These are phyloP conservation scores for Catalaphyllia jardinei DNA, from an alignment of 64 coral and sea anemone species.

Conservation along the genomic window DNA sequence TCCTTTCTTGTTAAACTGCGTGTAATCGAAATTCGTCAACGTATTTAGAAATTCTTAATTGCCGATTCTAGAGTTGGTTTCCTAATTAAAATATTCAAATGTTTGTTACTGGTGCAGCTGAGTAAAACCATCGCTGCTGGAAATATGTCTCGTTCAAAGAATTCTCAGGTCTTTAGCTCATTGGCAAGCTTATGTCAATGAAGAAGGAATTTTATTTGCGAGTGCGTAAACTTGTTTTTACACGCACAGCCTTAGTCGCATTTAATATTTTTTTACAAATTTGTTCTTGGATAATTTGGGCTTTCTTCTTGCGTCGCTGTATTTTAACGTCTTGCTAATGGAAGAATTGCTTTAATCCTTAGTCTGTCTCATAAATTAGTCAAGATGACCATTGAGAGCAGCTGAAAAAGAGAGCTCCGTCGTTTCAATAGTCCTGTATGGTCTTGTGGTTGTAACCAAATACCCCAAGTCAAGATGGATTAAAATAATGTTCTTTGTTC, in stretches of 20 bases:
- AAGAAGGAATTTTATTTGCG: neutral
- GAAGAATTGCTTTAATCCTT: neutral
- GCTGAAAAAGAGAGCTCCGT: neutral
- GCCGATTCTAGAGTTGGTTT: neutral
- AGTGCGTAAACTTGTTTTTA: neutral
- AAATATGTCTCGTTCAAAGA: neutral
- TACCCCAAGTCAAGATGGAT: neutral
- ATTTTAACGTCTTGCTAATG: neutral
- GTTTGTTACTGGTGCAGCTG: neutral
- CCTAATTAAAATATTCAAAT: neutral
- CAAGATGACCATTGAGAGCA: neutral
- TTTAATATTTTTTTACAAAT: too few species aligned
- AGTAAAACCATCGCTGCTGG: neutral
- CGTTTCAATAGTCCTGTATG: neutral
- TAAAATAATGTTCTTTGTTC: neutral
- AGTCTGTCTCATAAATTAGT: neutral
- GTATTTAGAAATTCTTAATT: neutral
- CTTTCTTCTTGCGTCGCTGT: neutral
- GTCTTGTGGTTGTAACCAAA: conserved; percentile 13
- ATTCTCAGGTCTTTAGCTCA: neutral
- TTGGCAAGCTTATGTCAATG: neutral
- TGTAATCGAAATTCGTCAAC: conserved; percentile 33
- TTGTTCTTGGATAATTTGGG: too few species aligned
- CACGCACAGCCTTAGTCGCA: too few species aligned
- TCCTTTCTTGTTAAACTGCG: neutral